These are phyloP conservation scores for Saccostrea glomerata DNA, from an alignment of 1,140 invertebrate genomes.

Conservation along the genomic window DNA sequence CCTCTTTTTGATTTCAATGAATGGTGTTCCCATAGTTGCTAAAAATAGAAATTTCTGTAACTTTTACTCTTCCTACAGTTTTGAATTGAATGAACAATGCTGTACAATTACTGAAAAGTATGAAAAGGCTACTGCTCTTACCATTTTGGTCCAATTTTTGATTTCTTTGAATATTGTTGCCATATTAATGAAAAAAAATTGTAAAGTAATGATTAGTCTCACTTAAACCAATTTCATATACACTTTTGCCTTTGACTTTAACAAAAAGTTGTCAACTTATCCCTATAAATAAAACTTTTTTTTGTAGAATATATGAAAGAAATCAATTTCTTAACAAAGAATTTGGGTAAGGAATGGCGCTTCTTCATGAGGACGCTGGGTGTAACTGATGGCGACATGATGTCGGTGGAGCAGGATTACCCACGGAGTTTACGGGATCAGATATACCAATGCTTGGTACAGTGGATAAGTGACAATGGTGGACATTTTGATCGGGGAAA, in stretches of 20 bases:
- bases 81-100: too few relatives aligned
- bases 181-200: too few relatives aligned
- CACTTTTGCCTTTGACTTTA: background rate
- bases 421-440: constrained; percentile 64
- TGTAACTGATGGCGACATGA: constrained; percentile 62
- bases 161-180: too few relatives aligned
- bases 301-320: constrained; percentile 62
- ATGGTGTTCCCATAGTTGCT: too few relatives aligned
- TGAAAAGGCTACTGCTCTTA: too few relatives aligned
- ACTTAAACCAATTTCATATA: background rate
- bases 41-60: too few relatives aligned
- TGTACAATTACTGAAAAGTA: too few relatives aligned
- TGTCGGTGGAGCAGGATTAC: constrained; percentile 57
- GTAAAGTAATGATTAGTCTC: too few relatives aligned
- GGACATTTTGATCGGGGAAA: constrained; percentile 51
- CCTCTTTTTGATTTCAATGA: too few relatives aligned
- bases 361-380: constrained; percentile 66
- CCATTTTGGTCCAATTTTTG: too few relatives aligned
- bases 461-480: constrained; percentile 58
- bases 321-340: constrained; percentile 63
- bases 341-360: constrained; percentile 67
- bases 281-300: background rate
- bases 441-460: constrained; percentile 63
- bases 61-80: too few relatives aligned
- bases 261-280: background rate